phyloP scores from a whole-genome alignment of 2,888 invertebrate genomes.

The Cheilosia urbana region DNA sequence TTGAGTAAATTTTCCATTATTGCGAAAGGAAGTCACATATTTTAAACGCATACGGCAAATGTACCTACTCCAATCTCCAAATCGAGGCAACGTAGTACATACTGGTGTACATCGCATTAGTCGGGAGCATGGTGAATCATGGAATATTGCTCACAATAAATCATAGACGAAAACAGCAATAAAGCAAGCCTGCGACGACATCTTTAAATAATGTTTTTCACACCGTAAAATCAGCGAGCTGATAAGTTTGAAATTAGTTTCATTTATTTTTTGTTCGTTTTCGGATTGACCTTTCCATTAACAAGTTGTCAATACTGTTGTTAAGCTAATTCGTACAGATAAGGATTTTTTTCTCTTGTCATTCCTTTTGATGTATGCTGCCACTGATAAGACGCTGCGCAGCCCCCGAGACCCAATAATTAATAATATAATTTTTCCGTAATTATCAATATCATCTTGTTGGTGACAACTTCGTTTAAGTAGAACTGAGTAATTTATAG shows the following conservation, averaged over 20 bases:
- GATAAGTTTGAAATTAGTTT: conserved; percentile 20
- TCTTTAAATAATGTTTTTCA: conserved; percentile 19
- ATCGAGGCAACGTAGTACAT: not conserved
- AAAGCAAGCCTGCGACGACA: not conserved
- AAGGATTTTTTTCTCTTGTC: conserved; percentile 3
- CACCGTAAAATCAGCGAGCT: conserved; percentile 29
- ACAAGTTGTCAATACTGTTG: conserved; percentile 54
- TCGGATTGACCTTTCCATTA: conserved; percentile 37
- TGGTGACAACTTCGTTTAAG: no score
- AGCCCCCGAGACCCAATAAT: not conserved
- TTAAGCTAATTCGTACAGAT: conserved; percentile 35
- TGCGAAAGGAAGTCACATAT: no score
- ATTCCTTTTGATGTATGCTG: no score
- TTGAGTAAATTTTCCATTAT: no score
- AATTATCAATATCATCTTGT: no score
- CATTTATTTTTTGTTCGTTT: conserved; percentile 4
- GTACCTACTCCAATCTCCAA: no score
- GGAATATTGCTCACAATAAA: conserved; percentile 2
- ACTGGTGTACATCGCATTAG: no score
- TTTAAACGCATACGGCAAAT: no score
- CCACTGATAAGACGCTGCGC: not conserved
- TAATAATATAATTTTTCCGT: no score
- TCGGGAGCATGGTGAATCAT: not conserved
- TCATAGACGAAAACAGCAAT: not conserved
- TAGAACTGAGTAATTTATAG: no score